phyloP scores from a whole-genome alignment of 2,888 invertebrate genomes.

The Eurytoma adleriae region DNA sequence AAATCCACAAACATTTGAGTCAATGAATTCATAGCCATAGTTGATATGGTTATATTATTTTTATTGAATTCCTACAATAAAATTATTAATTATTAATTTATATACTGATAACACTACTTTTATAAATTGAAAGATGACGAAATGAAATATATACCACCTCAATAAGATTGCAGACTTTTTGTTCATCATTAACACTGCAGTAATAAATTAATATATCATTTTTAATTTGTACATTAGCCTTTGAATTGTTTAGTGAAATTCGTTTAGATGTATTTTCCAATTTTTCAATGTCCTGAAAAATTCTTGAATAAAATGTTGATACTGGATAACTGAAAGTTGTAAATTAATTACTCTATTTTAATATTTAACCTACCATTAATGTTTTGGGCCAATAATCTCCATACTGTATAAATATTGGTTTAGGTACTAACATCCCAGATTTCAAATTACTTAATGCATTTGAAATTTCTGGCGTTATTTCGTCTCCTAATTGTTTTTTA shows the following conservation, averaged over 20 bases:
- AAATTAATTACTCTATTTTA: neutral
- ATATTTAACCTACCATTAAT: neutral
- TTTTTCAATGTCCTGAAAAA: conserved; percentile 30
- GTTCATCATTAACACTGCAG: conserved; percentile 2
- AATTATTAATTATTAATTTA: neutral
- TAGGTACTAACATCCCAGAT: conserved; percentile 30
- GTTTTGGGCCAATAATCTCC: neutral
- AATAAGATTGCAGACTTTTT: conserved; percentile 8
- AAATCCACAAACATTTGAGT: conserved; percentile 8
- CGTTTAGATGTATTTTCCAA: conserved; percentile 15
- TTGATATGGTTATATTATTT: neutral
- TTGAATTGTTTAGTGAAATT: neutral
- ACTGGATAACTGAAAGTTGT: neutral
- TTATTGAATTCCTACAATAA: neutral
- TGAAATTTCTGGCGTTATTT: neutral
- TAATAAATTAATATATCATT: conserved; percentile 5
- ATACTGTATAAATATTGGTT: conserved; percentile 24
- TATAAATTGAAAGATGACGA: neutral
- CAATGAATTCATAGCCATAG: neutral
- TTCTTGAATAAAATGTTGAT: neutral
- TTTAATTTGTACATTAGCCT: neutral
- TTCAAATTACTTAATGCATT: conserved; percentile 37
- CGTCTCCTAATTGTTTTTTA: conserved; percentile 2
- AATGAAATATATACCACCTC: neutral
- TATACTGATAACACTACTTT: neutral